A percentile compares a stretch with the other conserved stretches of the same genome.
These are phyloP conservation scores for Prochilodus magdalenae DNA, from an alignment of 2,113 vertebrate genomes.

Conservation along the genomic window DNA sequence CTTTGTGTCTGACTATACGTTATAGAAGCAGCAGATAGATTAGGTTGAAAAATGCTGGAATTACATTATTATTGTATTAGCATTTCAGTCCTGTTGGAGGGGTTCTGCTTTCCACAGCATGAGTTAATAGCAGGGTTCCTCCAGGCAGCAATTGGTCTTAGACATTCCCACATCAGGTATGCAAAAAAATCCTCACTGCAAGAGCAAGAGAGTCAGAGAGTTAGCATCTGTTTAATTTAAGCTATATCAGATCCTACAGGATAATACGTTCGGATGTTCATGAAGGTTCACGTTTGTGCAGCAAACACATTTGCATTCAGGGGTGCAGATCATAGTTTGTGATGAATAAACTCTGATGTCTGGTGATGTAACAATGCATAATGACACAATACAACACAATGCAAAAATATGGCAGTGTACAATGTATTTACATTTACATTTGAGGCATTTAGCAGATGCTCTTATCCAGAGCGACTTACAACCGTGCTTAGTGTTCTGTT, in stretches of 20 bases:
- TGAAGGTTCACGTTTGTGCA: no score
- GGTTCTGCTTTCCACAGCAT: background rate
- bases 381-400: background rate
- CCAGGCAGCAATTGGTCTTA: background rate
- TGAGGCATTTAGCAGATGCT: no score
- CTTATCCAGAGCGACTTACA: no score
- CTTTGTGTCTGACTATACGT: no score
- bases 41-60: background rate
- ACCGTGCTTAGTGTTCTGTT: no score
- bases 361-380: background rate
- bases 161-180: background rate
- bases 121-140: background rate
- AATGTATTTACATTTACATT: no score
- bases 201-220: background rate
- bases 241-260: no score
- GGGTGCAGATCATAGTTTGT: background rate
- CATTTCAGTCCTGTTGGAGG: background rate
- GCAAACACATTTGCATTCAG: background rate
- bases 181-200: background rate
- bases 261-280: no score
- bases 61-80: no score
- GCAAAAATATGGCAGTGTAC: background rate
- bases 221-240: background rate
- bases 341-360: background rate
- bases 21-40: background rate